These are phyloP conservation scores for Cerastoderma edule DNA, from an alignment of 2,888 invertebrate species.

Conservation along the genomic window DNA sequence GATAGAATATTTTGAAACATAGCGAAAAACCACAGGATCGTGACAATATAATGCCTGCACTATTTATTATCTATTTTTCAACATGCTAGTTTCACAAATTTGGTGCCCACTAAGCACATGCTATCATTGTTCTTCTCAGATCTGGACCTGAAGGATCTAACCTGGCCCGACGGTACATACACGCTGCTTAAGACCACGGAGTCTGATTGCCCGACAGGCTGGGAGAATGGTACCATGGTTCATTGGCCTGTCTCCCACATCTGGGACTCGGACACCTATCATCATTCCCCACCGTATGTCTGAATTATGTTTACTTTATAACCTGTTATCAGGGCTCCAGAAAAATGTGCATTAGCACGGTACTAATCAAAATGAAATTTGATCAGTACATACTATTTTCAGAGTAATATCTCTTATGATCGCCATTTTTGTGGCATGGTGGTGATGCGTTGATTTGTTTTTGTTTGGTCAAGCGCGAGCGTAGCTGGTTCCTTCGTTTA, in stretches of 20 bases:
- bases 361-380: too few relatives aligned
- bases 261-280: conserved; percentile 1
- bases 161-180: conserved; percentile 6
- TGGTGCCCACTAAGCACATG: not conserved
- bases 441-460: too few relatives aligned
- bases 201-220: conserved; percentile 4
- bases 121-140: not conserved
- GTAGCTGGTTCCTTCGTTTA: too few relatives aligned
- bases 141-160: not conserved
- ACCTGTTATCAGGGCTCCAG: not conserved
- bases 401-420: too few relatives aligned
- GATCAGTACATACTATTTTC: too few relatives aligned
- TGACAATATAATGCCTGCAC: too few relatives aligned
- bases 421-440: too few relatives aligned
- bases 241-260: conserved; percentile 17
- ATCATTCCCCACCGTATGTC: conserved; percentile 14
- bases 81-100: not conserved
- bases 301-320: not conserved
- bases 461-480: too few relatives aligned
- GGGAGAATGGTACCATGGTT: conserved; percentile 15
- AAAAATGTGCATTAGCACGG: too few relatives aligned
- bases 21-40: too few relatives aligned
- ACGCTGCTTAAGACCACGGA: conserved; percentile 1
- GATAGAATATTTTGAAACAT: too few relatives aligned
- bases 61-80: not conserved